Percentiles rank a stretch among this genome's conserved stretches.
Conservation (phyloP, 2,888 invertebrate genomes). For the Andrena chrysosceles region DNA sequence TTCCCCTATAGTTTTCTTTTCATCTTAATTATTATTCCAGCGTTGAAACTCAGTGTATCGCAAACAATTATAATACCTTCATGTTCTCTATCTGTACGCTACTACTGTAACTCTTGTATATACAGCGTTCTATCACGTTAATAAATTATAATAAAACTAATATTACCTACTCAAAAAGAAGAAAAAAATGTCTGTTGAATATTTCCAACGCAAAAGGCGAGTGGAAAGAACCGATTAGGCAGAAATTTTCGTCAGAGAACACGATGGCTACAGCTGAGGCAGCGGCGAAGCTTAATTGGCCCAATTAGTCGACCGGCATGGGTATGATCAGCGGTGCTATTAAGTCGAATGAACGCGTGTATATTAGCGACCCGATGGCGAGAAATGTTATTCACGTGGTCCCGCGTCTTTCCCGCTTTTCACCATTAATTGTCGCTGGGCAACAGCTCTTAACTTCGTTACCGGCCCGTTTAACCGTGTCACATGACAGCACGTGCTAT, state of each 20-base stretch:
- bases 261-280: neutral
- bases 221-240: neutral
- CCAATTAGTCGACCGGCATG: conserved; percentile 53
- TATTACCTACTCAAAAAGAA: too few species aligned
- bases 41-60: too few species aligned
- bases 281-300: conserved; percentile 52
- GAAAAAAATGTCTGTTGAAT: neutral
- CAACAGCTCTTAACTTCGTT: conserved; percentile 20
- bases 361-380: conserved; percentile 4
- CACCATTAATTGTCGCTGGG: conserved; percentile 41
- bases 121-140: too few species aligned
- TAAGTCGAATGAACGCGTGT: conserved; percentile 44
- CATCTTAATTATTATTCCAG: too few species aligned
- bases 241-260: conserved; percentile 23
- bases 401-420: conserved; percentile 39
- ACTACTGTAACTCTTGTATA: too few species aligned
- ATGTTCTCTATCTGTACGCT: too few species aligned
- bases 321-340: conserved; percentile 47
- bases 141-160: too few species aligned
- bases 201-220: neutral
- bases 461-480: conserved; percentile 33
- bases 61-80: too few species aligned
- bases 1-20: too few species aligned
- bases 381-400: conserved; percentile 36
- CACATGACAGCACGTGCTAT: conserved; percentile 23